phyloP scores from a whole-genome alignment of 2,113 vertebrate species.

The Aptenodytes forsteri region DNA sequence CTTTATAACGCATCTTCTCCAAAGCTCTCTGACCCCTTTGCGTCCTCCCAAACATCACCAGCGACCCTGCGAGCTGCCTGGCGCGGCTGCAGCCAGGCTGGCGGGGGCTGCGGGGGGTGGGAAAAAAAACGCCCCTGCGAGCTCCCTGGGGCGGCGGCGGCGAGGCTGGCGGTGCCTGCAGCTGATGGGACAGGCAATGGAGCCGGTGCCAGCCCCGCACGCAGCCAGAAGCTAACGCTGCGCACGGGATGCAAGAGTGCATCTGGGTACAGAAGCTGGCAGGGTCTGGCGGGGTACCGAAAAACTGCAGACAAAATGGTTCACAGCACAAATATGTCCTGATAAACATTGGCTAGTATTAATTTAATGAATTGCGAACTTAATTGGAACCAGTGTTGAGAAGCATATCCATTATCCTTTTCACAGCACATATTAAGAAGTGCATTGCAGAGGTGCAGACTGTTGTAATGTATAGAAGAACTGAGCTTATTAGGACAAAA shows the following conservation, averaged over 20 bases:
- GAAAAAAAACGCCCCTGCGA: too few relatives aligned
- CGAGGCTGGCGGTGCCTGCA: rapidly evolving
- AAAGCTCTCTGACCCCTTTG: background rate
- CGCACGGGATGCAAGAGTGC: background rate
- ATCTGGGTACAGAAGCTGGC: background rate
- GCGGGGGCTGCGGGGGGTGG: too few relatives aligned
- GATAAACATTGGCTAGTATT: background rate
- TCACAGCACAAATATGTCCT: background rate
- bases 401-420: background rate
- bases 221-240: background rate
- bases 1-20: background rate
- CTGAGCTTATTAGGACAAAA: background rate
- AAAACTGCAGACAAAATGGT: background rate
- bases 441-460: background rate
- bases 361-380: background rate
- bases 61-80: background rate
- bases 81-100: rapidly evolving
- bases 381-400: background rate
- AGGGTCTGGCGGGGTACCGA: background rate
- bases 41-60: background rate
- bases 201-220: rapidly evolving
- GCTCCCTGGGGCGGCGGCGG: background rate
- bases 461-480: background rate
- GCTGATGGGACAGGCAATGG: background rate
- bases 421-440: background rate